Evolutionary conservation across 1,140 invertebrate genomes (phyloP), one percentile per base, ranked within the genome.

Genomic region (Danaus plexippus): DNA sequence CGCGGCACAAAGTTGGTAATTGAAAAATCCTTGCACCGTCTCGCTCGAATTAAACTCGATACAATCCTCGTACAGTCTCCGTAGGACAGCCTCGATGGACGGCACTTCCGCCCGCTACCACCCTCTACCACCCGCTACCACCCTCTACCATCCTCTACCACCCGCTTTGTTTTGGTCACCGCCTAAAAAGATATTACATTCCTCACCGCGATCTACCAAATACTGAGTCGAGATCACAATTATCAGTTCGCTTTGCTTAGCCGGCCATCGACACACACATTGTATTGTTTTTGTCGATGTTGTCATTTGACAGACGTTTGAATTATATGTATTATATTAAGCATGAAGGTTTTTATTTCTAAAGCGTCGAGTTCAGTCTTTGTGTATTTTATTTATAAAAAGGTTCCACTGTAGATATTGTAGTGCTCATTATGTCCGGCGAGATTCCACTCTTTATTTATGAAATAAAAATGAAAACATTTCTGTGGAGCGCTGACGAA

Each of bases 381-480:
- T 15, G 47, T 11, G 11, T 11, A 4, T 18, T 46, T 43, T 46
- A 40, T 46, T 51, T 51, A 52, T 51, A 51, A 57, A 54, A 50
- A 53, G 54, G 52, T 57, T 54, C 49, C 53, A 55, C 18, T 47
- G 52, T 47, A 62, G 53, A 53, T 63, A 59, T 61, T 67, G 65
- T 59, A 52, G 57, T 54, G 53, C 74, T 82, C 75, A 81, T 85
- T 78, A 80, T 73, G 64, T 63, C 56, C 49, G 53, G 59, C 66
- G 68, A 77, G 75, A 80, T 79, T 74, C 73, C 66, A 71, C 77
- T 75, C 73, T 77, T 79, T 82, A 85, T 82, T 85, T 85, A 85
- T 85, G 76, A 82, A 85, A 85, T 85, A 85, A 85, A 82, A 85
- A 82, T 85, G 81, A 85, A 85, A 85, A 82, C 77, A 80, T 82